Conservation (phyloP, 2,113 vertebrate species). For the Dicentrarchus labrax region DNA sequence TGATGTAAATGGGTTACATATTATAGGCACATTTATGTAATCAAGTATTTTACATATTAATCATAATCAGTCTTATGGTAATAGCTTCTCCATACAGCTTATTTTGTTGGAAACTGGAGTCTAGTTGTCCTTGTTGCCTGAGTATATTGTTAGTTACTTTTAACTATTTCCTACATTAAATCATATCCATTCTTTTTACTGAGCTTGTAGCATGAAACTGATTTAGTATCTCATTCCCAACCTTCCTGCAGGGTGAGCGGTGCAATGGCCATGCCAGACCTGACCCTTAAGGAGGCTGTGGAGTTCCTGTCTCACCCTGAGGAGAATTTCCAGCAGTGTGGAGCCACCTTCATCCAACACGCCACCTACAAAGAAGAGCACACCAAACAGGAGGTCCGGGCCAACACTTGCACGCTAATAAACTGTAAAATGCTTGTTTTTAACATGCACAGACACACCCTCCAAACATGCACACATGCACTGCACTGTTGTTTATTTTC, state of each 20-base stretch:
- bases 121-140: too few relatives aligned
- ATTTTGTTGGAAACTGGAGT: neutral
- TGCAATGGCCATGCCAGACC: slow-evolving; percentile 65
- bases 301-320: slow-evolving; percentile 84
- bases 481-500: neutral
- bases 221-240: neutral
- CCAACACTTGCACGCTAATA: neutral
- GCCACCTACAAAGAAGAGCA: slow-evolving; percentile 90
- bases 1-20: neutral
- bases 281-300: slow-evolving; percentile 91
- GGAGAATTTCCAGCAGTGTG: slow-evolving; percentile 86
- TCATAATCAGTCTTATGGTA: neutral
- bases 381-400: slow-evolving; percentile 89
- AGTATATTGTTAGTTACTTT: too few relatives aligned
- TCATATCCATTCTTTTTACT: neutral
- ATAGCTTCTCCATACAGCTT: neutral
- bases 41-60: neutral
- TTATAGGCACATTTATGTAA: neutral
- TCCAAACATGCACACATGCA: neutral
- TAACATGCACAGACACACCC: neutral
- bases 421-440: neutral
- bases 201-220: neutral
- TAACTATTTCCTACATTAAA: too few relatives aligned
- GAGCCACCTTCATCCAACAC: slow-evolving; percentile 93
- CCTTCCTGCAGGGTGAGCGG: slow-evolving; percentile 64